Conservation (phyloP, 2,797 vertebrate genomes). For the Podarcis lilfordi region DNA sequence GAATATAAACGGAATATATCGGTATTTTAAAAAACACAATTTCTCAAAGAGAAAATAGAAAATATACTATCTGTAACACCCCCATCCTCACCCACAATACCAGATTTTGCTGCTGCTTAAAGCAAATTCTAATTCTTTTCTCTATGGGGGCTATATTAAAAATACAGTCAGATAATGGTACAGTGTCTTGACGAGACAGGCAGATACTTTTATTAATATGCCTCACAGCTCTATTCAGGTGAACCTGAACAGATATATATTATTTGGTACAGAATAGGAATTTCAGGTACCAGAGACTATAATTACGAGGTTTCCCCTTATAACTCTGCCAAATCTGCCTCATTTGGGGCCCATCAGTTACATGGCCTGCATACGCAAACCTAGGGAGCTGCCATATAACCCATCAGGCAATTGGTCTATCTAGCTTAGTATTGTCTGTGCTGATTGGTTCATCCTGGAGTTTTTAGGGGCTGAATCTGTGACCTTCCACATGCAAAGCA, state of each 20-base stretch:
- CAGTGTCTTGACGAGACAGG: constrained; percentile 6
- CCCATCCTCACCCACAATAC: constrained; percentile 54
- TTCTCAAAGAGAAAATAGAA: constrained; percentile 54
- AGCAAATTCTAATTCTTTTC: constrained; percentile 58
- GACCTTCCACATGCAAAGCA: neutral
- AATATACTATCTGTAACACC: constrained; percentile 59
- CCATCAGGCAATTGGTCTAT: neutral
- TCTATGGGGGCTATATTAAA: constrained; percentile 59
- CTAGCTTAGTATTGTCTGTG: neutral
- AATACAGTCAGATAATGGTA: constrained; percentile 21
- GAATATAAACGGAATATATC: constrained; percentile 59
- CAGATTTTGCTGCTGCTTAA: constrained; percentile 63
- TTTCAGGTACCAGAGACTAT: neutral
- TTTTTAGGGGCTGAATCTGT: neutral
- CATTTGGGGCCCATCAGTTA: neutral
- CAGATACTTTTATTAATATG: constrained; percentile 14
- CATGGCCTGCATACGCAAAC: neutral
- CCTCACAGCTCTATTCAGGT: neutral
- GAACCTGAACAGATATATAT: constrained; percentile 7
- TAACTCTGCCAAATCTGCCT: constrained; percentile 2
- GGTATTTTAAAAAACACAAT: constrained; percentile 49
- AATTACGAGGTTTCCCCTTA: constrained; percentile 2
- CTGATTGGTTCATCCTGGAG: neutral
- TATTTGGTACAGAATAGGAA: constrained; percentile 13
- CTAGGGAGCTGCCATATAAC: neutral